Percentiles rank a stretch among this genome's conserved stretches.
Evolutionary conservation across 2,113 vertebrate species (phyloP).

Genomic region (Scortum barcoo): DNA sequence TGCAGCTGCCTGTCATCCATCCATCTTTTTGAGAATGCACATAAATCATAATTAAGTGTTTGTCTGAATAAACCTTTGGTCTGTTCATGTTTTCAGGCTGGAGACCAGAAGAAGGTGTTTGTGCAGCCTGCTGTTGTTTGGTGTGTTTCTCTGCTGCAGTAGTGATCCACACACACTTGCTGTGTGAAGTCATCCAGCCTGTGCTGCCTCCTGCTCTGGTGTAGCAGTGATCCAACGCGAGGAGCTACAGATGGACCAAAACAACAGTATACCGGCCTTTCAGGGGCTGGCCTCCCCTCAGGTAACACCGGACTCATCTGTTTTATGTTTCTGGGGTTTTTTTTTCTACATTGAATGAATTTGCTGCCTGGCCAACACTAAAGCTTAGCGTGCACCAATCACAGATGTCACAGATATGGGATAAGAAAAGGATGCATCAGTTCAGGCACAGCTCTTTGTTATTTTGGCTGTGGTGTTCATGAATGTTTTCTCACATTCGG

Average conservation of each 20-base stretch:
- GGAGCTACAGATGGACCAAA: conserved; percentile 91
- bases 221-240: conserved; percentile 67
- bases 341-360: no score
- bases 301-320: conserved; percentile 78
- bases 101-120: neutral
- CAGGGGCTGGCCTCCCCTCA: conserved; percentile 96
- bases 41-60: neutral
- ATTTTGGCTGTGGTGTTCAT: no score
- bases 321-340: neutral
- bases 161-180: neutral
- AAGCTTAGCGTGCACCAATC: no score
- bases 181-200: neutral
- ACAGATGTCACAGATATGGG: no score
- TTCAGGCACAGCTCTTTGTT: no score
- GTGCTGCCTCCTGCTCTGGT: conserved; percentile 39
- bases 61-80: neutral
- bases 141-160: neutral
- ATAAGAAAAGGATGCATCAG: no score
- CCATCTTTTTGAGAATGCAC: no score
- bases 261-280: conserved; percentile 94
- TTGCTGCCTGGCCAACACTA: no score
- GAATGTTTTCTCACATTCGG: no score
- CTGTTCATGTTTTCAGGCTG: conserved; percentile 1
- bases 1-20: neutral
- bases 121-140: neutral